Evolutionary conservation across 2,888 invertebrate genomes (phyloP), one percentile per base, ranked within the genome.

Genomic region (Caenorhabditis plicata): DNA sequence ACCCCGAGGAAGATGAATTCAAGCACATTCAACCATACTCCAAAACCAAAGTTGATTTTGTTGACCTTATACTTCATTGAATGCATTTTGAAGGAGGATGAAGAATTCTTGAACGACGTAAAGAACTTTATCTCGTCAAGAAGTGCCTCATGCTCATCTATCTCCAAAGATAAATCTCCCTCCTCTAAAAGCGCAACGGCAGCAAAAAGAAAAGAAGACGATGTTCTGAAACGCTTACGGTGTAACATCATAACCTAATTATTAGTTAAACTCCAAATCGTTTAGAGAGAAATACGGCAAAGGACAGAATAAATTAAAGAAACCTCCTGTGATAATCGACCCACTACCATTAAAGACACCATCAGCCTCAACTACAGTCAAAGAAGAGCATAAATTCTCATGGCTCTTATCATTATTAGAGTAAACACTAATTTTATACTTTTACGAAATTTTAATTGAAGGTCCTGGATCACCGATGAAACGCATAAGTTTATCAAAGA

Each of bases 81-180:
- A n/a, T n/a, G n/a, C n/a, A n/a, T n/a, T n/a, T n/a, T n/a, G n/a
- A 41, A 53, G 4, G 60, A 60, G 11, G 60, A 60, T 27, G 49
- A 46, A 4, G 60, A 60, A 0, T 60, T 60, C n/a, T 47, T 52
- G 31, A 31, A 41, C 32, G 53, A 53, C 9, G 48, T 60, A 22
- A 13, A 23, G 1, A 7, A 49, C 13, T 61, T 61, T 22, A n/a
- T 46, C 1, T 13, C 32, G 27, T 7, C 25, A 13, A 23, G 27
- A 22, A 44, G 39, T 19, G 20, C 25, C 27, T 9, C 17, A 13
- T 15, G 19, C 19, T 4, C 11, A 38, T 3, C 42, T 35, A 31
- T 7, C 25, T 2, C n/a, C 33, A 17, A 3, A 11, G 17, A 27
- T 22, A 11, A 5, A 39, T 4, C 38, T 15, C 9, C 42, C 29